These are phyloP conservation scores for Rhinophrynus dorsalis DNA, from an alignment of 2,797 vertebrate species.

Conservation along the genomic window DNA sequence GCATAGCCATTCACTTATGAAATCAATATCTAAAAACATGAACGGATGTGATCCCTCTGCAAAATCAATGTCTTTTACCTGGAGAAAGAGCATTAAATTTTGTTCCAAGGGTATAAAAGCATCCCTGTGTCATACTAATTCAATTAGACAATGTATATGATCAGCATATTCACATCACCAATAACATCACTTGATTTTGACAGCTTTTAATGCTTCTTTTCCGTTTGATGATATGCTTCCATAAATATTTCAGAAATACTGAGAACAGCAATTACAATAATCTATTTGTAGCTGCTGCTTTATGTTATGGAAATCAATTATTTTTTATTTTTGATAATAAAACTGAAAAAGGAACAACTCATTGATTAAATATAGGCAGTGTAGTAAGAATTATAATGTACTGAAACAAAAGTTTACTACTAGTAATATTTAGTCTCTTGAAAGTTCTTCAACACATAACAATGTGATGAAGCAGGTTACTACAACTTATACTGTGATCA, in stretches of 20 bases:
- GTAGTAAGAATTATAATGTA: too few relatives aligned
- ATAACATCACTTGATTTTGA: conserved; percentile 5
- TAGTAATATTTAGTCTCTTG: too few relatives aligned
- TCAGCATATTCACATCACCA: conserved; percentile 11
- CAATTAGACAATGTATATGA: conserved; percentile 4
- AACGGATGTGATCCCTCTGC: too few relatives aligned
- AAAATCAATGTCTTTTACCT: too few relatives aligned
- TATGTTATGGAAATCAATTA: conserved; percentile 13
- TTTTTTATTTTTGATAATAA: conserved; percentile 20
- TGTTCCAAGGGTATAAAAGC: too few relatives aligned
- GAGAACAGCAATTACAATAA: conserved; percentile 22
- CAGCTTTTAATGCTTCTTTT: not conserved
- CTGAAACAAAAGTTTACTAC: too few relatives aligned
- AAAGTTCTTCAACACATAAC: too few relatives aligned
- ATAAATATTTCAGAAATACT: conserved; percentile 36
- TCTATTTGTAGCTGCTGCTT: not conserved
- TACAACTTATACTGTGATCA: too few relatives aligned
- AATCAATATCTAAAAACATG: too few relatives aligned
- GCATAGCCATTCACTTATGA: too few relatives aligned
- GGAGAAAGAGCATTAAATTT: too few relatives aligned
- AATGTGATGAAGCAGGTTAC: too few relatives aligned
- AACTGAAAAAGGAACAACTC: not conserved
- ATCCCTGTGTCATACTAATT: not conserved
- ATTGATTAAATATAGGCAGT: not conserved
- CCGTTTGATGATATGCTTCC: conserved; percentile 2